Base-by-base conservation (phyloP, 2,113 vertebrate genomes). In the Cottus gobio region DNA sequence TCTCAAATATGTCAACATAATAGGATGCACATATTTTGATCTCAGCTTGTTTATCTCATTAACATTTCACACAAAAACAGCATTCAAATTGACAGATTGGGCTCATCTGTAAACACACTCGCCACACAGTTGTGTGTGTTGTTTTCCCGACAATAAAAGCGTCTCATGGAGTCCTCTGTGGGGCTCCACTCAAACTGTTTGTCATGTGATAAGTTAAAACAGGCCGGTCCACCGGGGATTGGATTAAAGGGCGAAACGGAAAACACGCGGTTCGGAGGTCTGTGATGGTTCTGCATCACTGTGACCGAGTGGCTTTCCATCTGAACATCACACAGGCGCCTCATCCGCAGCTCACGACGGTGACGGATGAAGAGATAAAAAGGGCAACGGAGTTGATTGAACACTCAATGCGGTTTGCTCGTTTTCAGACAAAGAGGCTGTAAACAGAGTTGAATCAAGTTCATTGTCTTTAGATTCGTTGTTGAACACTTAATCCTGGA, bases 51-150 rank as follows among this genome's bases (percentile, higher is more conserved):
- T 77, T 79, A 70, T 77, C 76, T 85, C 75, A 86, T 89, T 87
- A 83, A 68, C 63, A 71, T 80, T 73, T 75, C 69, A 80, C 72
- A 71, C 39, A 4, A 18, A 5, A 18, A 79, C 24, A 0, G n/a
- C 24, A 31, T 26, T 84, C 80, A 82, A 75, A 56, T 36, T 85
- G 85, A 85, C 85, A 89, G 90, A 85, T 89, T 79, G 87, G 62
- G 81, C 79, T 80, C 83, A 86, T 58, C 74, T 26, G 22, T 69
- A 62, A 84, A 79, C 65, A 71, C 28, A 65, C 7, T 50, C 42
- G 16, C 34, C n/a, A 37, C 77, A 71, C 37, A 73, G 75, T 64
- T 75, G 50, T 56, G 64, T 20, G 10, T 13, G 4, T 74, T 26
- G 46, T 28, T 54, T 71, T 79, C 67, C 48, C 52, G 22, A 28